Evolutionary conservation across 2,113 vertebrate genomes (phyloP).

Genomic region (Melanostigma gelatinosum): DNA sequence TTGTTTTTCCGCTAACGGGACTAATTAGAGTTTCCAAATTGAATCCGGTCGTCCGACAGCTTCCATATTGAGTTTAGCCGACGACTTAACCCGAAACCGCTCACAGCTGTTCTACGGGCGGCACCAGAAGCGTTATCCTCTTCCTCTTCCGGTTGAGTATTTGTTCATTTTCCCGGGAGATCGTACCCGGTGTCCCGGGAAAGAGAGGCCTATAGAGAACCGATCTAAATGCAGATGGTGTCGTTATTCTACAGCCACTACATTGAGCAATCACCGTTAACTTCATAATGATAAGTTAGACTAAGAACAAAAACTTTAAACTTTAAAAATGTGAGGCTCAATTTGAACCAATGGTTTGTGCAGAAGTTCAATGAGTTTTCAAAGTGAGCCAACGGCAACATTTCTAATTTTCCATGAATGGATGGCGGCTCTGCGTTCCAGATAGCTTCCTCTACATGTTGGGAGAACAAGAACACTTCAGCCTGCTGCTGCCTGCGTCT

Average conservation of each 20-base stretch:
- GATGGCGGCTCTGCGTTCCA: neutral
- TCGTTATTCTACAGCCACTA: neutral
- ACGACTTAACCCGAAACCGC: no score
- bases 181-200: no score
- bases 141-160: neutral
- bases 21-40: neutral
- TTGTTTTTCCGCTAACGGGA: neutral
- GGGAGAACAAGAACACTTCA: neutral
- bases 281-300: neutral
- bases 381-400: neutral
- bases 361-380: neutral
- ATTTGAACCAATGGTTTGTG: neutral
- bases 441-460: conserved; percentile 7
- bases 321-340: neutral
- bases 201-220: neutral
- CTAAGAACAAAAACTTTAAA: neutral
- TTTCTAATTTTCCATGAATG: neutral
- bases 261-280: neutral
- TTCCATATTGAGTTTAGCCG: no score
- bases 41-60: no score
- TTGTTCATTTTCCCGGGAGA: neutral
- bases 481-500: conserved; percentile 34
- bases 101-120: no score
- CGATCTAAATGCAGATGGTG: neutral
- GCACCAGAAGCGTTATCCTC: neutral